These are phyloP conservation scores for Agriopis marginaria DNA, from an alignment of 2,888 invertebrate species.

Conservation along the genomic window DNA sequence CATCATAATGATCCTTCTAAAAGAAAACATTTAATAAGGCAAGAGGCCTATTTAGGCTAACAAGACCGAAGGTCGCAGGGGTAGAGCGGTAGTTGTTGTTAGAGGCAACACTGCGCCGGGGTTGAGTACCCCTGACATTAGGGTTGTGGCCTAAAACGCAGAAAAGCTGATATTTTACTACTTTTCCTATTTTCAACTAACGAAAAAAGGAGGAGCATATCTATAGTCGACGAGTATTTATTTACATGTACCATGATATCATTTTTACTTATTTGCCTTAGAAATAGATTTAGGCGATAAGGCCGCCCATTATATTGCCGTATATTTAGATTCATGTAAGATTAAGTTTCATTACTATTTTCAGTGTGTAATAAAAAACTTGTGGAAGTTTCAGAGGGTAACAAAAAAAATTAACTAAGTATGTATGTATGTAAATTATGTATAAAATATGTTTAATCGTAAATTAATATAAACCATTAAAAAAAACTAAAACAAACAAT, in stretches of 20 bases:
- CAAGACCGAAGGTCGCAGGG: slow-evolving; percentile 49
- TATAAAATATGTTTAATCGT: neutral
- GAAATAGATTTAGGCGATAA: too few species aligned
- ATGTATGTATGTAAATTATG: neutral
- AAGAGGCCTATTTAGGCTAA: slow-evolving; percentile 62
- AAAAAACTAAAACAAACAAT: neutral
- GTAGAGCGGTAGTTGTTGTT: slow-evolving; percentile 65
- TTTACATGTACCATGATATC: too few species aligned
- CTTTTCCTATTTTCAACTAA: too few species aligned
- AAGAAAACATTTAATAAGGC: slow-evolving; percentile 55
- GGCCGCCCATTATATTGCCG: too few species aligned
- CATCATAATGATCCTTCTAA: slow-evolving; percentile 47
- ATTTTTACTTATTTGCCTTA: too few species aligned
- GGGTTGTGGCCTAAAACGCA: slow-evolving; percentile 47
- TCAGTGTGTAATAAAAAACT: neutral
- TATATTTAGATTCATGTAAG: too few species aligned
- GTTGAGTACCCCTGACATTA: slow-evolving; percentile 56
- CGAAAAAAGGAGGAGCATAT: too few species aligned
- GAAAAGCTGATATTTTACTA: neutral
- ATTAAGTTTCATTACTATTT: too few species aligned
- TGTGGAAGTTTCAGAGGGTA: neutral
- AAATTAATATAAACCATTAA: neutral
- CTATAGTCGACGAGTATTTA: too few species aligned
- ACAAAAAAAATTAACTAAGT: neutral
- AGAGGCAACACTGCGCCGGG: slow-evolving; percentile 64